These are phyloP conservation scores for Xiphorhynchus erythropygius DNA, from an alignment of 2,797 vertebrate species.

Conservation along the genomic window DNA sequence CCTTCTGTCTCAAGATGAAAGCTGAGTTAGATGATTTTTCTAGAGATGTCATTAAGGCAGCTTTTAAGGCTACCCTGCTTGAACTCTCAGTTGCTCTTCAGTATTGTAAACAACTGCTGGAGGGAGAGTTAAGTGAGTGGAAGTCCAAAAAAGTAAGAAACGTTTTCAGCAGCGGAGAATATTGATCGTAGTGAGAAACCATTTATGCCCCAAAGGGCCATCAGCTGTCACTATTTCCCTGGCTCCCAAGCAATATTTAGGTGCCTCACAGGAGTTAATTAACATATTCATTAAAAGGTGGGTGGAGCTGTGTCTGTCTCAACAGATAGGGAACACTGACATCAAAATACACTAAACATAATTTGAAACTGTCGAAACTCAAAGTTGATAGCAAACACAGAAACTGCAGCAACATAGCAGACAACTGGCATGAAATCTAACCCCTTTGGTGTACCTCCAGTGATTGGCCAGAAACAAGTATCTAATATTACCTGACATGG, in stretches of 20 bases:
- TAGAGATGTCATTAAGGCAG: constrained; percentile 41
- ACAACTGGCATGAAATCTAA: background rate
- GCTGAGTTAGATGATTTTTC: constrained; percentile 41
- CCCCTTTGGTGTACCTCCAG: background rate
- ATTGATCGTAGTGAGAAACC: constrained; percentile 23
- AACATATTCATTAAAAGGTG: constrained; percentile 43
- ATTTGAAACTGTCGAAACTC: constrained; percentile 15
- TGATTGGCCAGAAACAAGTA: background rate
- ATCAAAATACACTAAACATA: constrained; percentile 15
- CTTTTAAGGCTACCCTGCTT: constrained; percentile 51
- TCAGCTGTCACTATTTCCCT: constrained; percentile 22
- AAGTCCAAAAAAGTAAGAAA: constrained; percentile 44
- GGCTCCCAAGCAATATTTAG: background rate
- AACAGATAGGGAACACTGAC: constrained; percentile 9
- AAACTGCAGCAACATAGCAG: background rate
- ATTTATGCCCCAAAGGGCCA: constrained; percentile 43
- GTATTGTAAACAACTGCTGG: background rate
- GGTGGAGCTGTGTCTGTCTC: background rate
- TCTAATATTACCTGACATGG: background rate
- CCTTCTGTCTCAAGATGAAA: constrained; percentile 49
- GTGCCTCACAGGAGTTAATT: constrained; percentile 16
- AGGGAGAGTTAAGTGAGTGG: constrained; percentile 34
- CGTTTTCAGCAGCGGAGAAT: background rate
- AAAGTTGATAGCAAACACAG: background rate
- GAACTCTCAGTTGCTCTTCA: constrained; percentile 23